Evolutionary conservation across 2,888 invertebrate species (phyloP), one percentile per base, ranked within the genome.

Genomic region (Drosophila antonietae): DNA sequence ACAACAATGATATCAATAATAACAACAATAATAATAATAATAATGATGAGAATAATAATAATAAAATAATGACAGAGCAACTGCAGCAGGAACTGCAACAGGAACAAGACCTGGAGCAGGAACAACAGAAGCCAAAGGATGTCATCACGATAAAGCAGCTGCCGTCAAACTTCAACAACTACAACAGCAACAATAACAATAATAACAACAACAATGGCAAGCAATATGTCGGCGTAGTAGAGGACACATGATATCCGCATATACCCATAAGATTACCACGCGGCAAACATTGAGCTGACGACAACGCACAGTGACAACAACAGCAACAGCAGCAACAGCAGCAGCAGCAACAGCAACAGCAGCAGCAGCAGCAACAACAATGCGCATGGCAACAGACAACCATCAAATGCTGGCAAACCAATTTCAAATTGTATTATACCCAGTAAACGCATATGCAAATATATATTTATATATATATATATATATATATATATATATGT

Each of bases 141-240:
- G 89, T 89, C 53, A 83, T 89, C 80, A 88, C 89, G 78, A 87
- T 91, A 88, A 91, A 83, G 73, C 88, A 91, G 76, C 76, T 88
- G 74, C 74, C 83, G 68, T 74, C 78, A 68, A 81, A 81, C 64
- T 73, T 55, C 59, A 76, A 78, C 55, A 74, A 44, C 62, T 73
- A 58, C 35, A 69, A 52, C 44, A 28, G 6, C 6, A 28, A 28
- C 3, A 28, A 28, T 6, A 28, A 28, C 3, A 67, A 70, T 55
- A 70, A 74, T 43, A 68, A 57, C 47, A 63, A 71, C 39, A 76
- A 68, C 66, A 73, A 68, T 44, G 66, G 75, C 62, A 70, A 70
- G 43, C 79, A 79, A 61, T 72, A 80, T 68, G 81, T 71, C 56
- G 75, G 66, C 63, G 84, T 79, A 61, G 14, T 75, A 56, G 79